Base-by-base conservation (phyloP, 2,888 invertebrate species). In the Cantharis lateralis region DNA sequence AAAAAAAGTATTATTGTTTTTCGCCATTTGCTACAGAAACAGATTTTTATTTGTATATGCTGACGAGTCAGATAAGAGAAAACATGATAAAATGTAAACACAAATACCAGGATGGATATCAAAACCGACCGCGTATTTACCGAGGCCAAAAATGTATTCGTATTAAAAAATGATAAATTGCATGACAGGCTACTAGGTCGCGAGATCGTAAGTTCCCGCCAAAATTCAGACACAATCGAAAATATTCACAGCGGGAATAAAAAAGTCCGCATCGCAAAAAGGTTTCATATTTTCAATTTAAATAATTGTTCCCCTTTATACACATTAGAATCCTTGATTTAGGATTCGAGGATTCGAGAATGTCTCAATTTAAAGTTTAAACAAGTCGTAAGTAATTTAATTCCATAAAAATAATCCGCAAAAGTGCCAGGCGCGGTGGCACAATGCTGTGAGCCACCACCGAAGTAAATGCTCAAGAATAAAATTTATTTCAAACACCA, bases 11-110 rank as follows among this genome's bases (percentile, higher is more conserved):
- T 48, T 48, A 48, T 48, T 48, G 48, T 48, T 48, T 48, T 48
- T 7, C 48, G 1, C 48, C 48, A 48, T 48, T 48, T 48, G 48
- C 48, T 48, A n/a, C 48, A 48, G 64, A 13, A 66, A 66, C 18
- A 66, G 24, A 15, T 66, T 66, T 64, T n/a, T 20, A 15, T 18
- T 24, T 18, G 64, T 66, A 66, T 11, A 18, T 24, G 20, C 18
- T 24, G 20, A 16, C 64, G 24, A 15, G 64, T 20, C 62, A 69
- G 73, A 62, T 69, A 62, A 68, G 61, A 24, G 28, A 62, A 68
- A 61, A 68, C 69, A 69, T 62, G 68, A 73, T 69, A 73, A 73
- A 69, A 69, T 62, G 68, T 73, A 73, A 73, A 73, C 48, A 48
- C 48, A 48, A 48, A 48, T 48, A 48, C 48, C n/a, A n/a, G 48